A percentile compares a stretch with the other conserved stretches of the same genome.
These are phyloP conservation scores for Odobenus rosmarus DNA, from an alignment of 2,113 vertebrate species.

Conservation along the genomic window DNA sequence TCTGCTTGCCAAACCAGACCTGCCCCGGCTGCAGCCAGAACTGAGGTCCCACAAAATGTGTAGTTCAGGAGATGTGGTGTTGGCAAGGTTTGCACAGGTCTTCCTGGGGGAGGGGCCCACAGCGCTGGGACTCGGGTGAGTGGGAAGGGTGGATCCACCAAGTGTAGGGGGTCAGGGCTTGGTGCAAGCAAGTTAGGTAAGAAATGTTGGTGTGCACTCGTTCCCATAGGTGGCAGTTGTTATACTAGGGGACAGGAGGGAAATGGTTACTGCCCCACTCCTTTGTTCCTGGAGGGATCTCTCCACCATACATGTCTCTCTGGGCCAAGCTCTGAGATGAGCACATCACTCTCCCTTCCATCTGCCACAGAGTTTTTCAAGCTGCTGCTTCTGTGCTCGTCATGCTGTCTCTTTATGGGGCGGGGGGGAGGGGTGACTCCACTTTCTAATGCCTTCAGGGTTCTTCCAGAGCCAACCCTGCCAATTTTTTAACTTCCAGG, in stretches of 20 bases:
- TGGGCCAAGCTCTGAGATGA: not conserved
- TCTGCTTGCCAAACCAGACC: too few species aligned
- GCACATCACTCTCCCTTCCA: not conserved
- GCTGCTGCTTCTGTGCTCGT: not conserved
- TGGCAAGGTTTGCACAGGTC: not conserved
- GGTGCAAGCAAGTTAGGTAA: not conserved
- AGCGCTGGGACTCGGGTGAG: not conserved
- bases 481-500: not conserved
- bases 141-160: not conserved
- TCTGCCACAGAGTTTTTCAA: not conserved
- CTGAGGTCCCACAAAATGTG: too few species aligned
- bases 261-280: not conserved
- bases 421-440: fast-evolving
- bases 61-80: not conserved
- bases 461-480: not conserved
- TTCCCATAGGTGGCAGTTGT: not conserved
- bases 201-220: not conserved
- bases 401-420: not conserved
- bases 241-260: not conserved
- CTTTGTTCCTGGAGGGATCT: not conserved
- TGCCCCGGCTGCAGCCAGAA: too few species aligned
- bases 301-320: not conserved
- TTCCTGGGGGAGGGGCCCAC: not conserved
- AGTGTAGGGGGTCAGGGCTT: not conserved
- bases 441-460: too few species aligned